A percentile compares a stretch with the other conserved stretches of the same genome.
Conservation (phyloP, 2,888 invertebrate genomes). For the Coelinius sp. region DNA sequence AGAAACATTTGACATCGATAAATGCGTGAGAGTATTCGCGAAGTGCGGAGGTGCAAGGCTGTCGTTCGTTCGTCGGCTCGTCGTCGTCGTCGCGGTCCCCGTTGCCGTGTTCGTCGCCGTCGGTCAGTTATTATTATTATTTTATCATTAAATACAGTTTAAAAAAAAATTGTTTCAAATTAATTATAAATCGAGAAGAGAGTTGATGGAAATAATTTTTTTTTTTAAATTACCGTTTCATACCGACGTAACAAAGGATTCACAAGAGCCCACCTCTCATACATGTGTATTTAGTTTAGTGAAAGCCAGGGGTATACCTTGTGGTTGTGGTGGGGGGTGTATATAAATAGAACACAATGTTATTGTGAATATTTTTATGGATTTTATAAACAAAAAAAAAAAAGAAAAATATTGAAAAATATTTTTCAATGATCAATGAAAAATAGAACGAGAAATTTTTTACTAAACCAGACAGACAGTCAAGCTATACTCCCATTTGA, state of each 20-base stretch:
- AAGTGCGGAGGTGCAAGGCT: slow-evolving; percentile 75
- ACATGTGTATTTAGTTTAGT: slow-evolving; percentile 12
- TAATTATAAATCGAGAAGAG: not conserved
- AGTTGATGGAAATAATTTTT: not conserved
- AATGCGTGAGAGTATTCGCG: slow-evolving; percentile 77
- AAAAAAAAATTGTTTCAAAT: too few relatives aligned
- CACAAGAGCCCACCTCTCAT: not conserved
- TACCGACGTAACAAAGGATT: slow-evolving; percentile 38
- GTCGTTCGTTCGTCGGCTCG: slow-evolving; percentile 73
- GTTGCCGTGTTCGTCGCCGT: slow-evolving; percentile 50
- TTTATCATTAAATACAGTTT: slow-evolving; percentile 11
- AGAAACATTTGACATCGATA: slow-evolving; percentile 78
- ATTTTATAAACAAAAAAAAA: not conserved
- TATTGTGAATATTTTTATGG: not conserved
- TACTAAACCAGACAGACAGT: slow-evolving; percentile 1
- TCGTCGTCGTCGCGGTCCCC: slow-evolving; percentile 48
- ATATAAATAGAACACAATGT: slow-evolving; percentile 1
- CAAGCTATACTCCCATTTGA: slow-evolving; percentile 21
- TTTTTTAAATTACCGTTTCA: slow-evolving; percentile 22
- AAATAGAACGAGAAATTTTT: slow-evolving; percentile 9
- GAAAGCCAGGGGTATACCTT: not conserved
- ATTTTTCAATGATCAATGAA: not conserved
- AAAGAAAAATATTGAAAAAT: not conserved
- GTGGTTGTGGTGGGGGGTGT: not conserved
- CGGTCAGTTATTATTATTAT: slow-evolving; percentile 41